Base-by-base conservation (phyloP, 2,113 vertebrate genomes). In the Podarcis muralis region DNA sequence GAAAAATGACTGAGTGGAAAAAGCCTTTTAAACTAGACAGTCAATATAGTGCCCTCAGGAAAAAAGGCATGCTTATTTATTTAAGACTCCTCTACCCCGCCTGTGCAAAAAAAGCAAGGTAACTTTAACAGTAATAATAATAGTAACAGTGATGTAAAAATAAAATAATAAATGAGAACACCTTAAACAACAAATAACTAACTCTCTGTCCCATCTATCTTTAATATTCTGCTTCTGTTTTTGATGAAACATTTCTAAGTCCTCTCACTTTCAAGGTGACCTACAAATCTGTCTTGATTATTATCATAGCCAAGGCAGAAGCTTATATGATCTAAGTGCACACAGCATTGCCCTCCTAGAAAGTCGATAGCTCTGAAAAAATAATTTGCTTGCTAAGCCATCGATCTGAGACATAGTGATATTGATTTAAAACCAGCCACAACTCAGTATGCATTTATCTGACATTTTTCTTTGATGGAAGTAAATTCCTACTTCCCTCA, bases 351-450 rank as follows among this genome's bases (percentile, higher is more conserved):
- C 30, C 68, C 37, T 66, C 22, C 27, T 81, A 77, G 57, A 89
- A 30, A 81, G 77, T 89, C 76, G 80, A 32, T 80, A 85, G 82
- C 80, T 74, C 83, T 85, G 81, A 74, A 88, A 82, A 82, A 81
- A 81, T 75, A 22, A 62, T 81, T 81, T 89, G 53, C 37, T 65
- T 89, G 68, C 68, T 72, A 65, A 72, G 22, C 35, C 59, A 75
- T 66, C 12, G 68, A 85, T 85, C 69, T 85, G 77, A 85, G 81
- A 88, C 59, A 53, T 16, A 53, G 53, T 81, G 68, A 53, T 74
- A 72, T 85, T 71, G 78, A 81, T 75, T 85, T 59, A 48, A 65
- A 53, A 74, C 75, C 30, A 57, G 53, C 22, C 65, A 62, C 32
- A 84, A 32, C 65, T 85, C 66, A 43, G 75, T 71, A 43, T 43